Base-by-base conservation (phyloP, 2,113 vertebrate genomes). In the Phocoena sinus region DNA sequence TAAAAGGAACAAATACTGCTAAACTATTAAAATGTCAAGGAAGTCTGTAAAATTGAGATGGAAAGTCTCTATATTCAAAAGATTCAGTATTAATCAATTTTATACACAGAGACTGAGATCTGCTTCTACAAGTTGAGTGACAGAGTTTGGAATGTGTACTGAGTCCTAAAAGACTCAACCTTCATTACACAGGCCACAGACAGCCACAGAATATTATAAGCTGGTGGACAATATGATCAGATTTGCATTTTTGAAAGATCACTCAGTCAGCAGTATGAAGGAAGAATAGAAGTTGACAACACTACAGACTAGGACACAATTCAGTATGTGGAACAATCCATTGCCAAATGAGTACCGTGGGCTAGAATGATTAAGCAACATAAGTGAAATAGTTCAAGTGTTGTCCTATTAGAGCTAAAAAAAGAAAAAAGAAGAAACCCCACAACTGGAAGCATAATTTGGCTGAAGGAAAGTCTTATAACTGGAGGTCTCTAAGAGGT, bases 241-340 rank as follows among this genome's bases (percentile, higher is more conserved):
- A 96, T 67, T 83, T 71, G n/a, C 74, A 56, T 92, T 67, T 97
- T 83, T 90, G 56, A 95, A 86, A 86, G 62, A n/a, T 94, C 83
- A 63, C 26, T 89, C 41, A 50, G 70, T 81, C 23, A 82, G 31
- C 9, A 17, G 0, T 62, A 2, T 85, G 58, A 67, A 71, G 79
- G 23, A 20, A 65, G 74, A 88, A 26, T 4, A 68, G 5, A 50
- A 95, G 28, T 33, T 28, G 53, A 47, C 12, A n/a, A 50, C 33
- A 86, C 31, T 84, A 36, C 15, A 63, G 31, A 74, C 25, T 12
- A 28, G 31, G 73, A 53, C 26, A 36, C 8, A 14, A 15, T 53
- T 93, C 5, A 26, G 53, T 58, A 11, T 63, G 5, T 17, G 20
- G 10, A 83, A 20, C 6, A 60, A 67, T 60, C 9, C 28, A 33